Percentiles rank a stretch among this genome's conserved stretches.
Conservation (phyloP, 1,140 invertebrate genomes). For the Aphelenchoides besseyi region DNA sequence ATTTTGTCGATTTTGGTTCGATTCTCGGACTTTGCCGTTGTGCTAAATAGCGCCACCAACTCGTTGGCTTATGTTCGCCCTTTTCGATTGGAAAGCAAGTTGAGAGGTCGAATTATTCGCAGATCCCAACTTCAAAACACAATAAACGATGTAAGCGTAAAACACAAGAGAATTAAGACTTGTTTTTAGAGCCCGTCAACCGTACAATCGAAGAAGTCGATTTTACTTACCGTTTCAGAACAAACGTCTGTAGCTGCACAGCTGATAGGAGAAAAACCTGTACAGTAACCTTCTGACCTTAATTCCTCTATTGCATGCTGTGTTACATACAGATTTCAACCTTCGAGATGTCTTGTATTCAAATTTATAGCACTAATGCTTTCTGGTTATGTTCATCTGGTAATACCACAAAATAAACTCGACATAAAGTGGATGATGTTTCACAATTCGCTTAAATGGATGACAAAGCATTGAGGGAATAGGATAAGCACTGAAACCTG, state of each 20-base stretch:
- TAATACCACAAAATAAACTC: no score
- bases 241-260: neutral
- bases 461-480: no score
- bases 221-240: neutral
- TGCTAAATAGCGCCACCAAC: conserved; percentile 48
- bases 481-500: no score
- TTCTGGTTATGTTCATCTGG: no score
- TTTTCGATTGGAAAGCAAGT: conserved; percentile 27
- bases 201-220: neutral
- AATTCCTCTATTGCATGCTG: no score
- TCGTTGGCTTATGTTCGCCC: conserved; percentile 50
- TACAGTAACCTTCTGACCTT: no score
- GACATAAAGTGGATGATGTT: no score
- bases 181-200: neutral
- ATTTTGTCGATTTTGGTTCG: conserved; percentile 44
- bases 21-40: conserved; percentile 48
- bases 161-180: no score
- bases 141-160: neutral
- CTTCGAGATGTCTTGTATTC: no score
- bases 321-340: no score
- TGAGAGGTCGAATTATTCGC: conserved; percentile 30
- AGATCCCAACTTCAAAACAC: neutral
- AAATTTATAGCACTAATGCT: no score
- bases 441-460: no score
- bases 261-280: neutral